Conservation (phyloP, 2,113 vertebrate genomes). For the Thamnophis sirtalis region DNA sequence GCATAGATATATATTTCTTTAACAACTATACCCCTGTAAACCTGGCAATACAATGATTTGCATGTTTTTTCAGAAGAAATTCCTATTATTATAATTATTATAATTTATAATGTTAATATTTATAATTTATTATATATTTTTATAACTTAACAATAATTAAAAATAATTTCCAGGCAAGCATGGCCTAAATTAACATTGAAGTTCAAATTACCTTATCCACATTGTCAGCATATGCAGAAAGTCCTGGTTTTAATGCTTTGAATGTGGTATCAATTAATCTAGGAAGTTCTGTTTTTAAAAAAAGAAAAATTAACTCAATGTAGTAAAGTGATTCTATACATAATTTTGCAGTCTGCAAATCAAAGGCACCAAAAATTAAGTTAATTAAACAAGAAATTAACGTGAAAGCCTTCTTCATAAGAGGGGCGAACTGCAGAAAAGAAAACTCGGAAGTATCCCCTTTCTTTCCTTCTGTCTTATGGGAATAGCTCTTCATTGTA, state of each 20-base stretch:
- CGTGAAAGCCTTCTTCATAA: background rate
- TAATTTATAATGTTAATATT: background rate
- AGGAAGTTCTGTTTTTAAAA: constrained; percentile 71
- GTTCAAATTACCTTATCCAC: constrained; percentile 77
- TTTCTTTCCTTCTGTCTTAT: background rate
- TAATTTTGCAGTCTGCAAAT: background rate
- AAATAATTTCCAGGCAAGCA: background rate
- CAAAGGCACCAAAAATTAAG: background rate
- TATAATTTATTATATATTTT: background rate
- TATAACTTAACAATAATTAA: background rate
- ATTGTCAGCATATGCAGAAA: constrained; percentile 89
- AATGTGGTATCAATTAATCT: constrained; percentile 83
- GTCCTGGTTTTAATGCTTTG: constrained; percentile 86
- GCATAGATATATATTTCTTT: background rate
- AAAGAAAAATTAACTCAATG: constrained; percentile 41
- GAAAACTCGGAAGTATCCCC: background rate
- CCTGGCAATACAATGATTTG: background rate
- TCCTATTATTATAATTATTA: background rate
- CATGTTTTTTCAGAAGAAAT: background rate
- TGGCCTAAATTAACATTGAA: background rate
- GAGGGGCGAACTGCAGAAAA: background rate
- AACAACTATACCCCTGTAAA: background rate
- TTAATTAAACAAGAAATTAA: background rate
- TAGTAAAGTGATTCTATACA: background rate
- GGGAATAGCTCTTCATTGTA: background rate